Percentiles rank a stretch among this genome's conserved stretches.
Evolutionary conservation across 2,113 vertebrate species (phyloP).

Genomic region (Daphoenositta chrysoptera): DNA sequence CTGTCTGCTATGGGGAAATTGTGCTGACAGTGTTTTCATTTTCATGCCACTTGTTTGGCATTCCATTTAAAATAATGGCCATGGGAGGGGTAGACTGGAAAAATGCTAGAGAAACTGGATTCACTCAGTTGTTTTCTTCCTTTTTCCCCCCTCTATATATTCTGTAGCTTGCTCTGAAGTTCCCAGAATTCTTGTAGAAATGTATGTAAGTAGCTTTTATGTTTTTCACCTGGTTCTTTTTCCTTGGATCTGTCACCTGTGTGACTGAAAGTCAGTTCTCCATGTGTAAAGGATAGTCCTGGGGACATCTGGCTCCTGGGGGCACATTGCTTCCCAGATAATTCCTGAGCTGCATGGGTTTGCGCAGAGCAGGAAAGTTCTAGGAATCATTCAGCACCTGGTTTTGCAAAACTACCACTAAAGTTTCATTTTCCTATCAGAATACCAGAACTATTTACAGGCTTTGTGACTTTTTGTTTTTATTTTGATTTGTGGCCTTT

Average conservation of each 20-base stretch:
- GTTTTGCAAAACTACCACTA: background rate
- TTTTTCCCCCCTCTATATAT: fast-evolving
- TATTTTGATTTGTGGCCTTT: background rate
- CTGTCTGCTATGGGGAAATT: background rate
- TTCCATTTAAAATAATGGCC: slow-evolving; percentile 7
- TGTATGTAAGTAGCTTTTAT: background rate
- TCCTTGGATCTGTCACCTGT: background rate
- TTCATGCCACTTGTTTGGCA: slow-evolving; percentile 24
- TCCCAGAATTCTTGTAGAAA: background rate
- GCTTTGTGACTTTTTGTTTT: background rate
- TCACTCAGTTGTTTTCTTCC: background rate
- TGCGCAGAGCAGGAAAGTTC: background rate
- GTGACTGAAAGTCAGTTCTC: background rate
- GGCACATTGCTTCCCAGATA: background rate
- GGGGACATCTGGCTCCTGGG: background rate
- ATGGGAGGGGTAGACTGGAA: background rate
- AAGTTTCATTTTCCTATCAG: background rate
- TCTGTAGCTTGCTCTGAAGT: background rate
- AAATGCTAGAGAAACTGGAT: background rate
- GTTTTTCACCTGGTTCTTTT: background rate
- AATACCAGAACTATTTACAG: background rate
- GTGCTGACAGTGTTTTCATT: background rate
- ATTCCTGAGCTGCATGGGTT: background rate
- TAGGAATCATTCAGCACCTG: background rate
- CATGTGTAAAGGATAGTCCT: background rate